Evolutionary conservation across 2,797 vertebrate genomes (phyloP).

Genomic region (Danio kyathit): DNA sequence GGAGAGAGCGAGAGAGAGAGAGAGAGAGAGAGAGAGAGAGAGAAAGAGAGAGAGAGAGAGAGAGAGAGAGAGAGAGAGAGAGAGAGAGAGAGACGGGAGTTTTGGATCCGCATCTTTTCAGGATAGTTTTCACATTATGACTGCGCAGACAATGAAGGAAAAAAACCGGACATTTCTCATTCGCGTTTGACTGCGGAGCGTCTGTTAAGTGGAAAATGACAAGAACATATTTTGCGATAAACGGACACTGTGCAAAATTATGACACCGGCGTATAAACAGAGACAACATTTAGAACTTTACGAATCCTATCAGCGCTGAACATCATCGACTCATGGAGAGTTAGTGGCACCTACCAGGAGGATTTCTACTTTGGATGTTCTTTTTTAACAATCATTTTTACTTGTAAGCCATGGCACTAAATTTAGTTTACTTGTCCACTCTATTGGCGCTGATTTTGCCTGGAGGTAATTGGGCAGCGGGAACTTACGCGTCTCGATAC

Average conservation of each 20-base stretch:
- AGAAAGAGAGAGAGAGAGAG: neutral
- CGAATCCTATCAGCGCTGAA: neutral
- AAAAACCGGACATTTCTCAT: constrained; percentile 17
- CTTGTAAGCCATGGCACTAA: constrained; percentile 35
- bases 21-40: neutral
- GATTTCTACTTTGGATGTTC: constrained; percentile 23
- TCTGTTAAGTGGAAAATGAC: neutral
- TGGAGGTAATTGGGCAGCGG: constrained; percentile 25
- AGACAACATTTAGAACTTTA: constrained; percentile 15
- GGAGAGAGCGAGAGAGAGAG: too few relatives aligned
- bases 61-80: neutral
- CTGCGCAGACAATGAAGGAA: neutral
- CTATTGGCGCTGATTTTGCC: constrained; percentile 26
- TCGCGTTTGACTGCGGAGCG: neutral
- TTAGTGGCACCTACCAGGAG: neutral
- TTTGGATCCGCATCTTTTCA: constrained; percentile 8
- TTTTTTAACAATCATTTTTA: neutral
- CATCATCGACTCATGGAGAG: neutral
- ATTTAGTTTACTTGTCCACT: constrained; percentile 26
- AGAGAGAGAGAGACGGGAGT: constrained; percentile 13
- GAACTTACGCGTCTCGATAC: constrained; percentile 54
- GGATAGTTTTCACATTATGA: constrained; percentile 24
- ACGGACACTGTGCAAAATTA: constrained; percentile 18
- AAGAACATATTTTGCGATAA: neutral
- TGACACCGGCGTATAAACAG: neutral